Percentiles rank a stretch among this genome's conserved stretches.
Evolutionary conservation across 2,113 vertebrate species (phyloP).

Genomic region (Coregonus clupeaformis): DNA sequence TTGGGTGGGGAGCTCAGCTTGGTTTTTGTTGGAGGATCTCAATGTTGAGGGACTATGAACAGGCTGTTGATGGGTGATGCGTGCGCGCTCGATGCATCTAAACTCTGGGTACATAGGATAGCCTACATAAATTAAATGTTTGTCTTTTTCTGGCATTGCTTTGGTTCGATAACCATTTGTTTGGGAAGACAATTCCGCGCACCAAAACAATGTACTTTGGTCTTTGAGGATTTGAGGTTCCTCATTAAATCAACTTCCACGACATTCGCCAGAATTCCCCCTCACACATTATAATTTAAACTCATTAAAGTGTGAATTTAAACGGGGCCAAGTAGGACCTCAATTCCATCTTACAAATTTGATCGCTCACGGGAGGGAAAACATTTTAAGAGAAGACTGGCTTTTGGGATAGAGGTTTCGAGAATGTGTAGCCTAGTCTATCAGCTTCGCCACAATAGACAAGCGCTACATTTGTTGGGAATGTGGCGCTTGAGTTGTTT

Average conservation of each 20-base stretch:
- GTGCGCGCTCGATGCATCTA: not conserved
- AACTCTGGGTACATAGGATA: not conserved
- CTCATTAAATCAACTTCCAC: conserved; percentile 47
- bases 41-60: not conserved
- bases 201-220: conserved; percentile 21
- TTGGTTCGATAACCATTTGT: not conserved
- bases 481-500: conserved; percentile 29
- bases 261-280: conserved; percentile 36
- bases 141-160: not conserved
- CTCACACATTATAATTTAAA: conserved; percentile 37
- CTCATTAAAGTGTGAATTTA: conserved; percentile 39
- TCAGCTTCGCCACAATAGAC: conserved; percentile 34
- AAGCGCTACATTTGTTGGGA: conserved; percentile 15
- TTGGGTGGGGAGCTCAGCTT: not conserved
- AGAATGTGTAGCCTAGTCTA: conserved; percentile 18
- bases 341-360: not conserved
- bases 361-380: not conserved
- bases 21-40: conserved; percentile 5
- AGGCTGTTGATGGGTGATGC: conserved; percentile 1
- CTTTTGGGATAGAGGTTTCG: conserved; percentile 9
- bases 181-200: not conserved
- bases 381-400: not conserved
- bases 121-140: not conserved
- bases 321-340: not conserved
- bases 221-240: conserved; percentile 28